A percentile compares a stretch with the other conserved stretches of the same genome.
Evolutionary conservation across 2,797 vertebrate species (phyloP).

Genomic region (Thripadectes ignobilis): DNA sequence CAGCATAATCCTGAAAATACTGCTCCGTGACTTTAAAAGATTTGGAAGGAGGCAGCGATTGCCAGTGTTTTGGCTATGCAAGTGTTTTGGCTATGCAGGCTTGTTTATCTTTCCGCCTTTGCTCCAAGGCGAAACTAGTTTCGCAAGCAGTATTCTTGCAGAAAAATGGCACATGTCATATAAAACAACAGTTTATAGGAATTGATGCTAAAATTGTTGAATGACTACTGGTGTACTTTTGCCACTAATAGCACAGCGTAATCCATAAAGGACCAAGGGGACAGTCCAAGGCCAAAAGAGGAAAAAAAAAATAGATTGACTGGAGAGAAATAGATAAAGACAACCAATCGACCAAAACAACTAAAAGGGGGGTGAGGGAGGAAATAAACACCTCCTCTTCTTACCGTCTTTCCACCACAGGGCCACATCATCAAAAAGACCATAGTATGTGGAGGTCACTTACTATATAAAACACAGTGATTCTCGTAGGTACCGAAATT

Average conservation of each 20-base stretch:
- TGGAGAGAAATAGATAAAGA: neutral
- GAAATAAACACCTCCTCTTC: neutral
- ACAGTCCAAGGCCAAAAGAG: constrained; percentile 29
- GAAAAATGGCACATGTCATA: constrained; percentile 77
- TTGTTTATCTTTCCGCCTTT: constrained; percentile 82
- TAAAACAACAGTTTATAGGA: constrained; percentile 75
- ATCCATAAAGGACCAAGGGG: constrained; percentile 32
- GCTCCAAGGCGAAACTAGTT: constrained; percentile 80
- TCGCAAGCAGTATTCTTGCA: constrained; percentile 78
- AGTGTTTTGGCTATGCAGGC: constrained; percentile 76
- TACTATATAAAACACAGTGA: constrained; percentile 17
- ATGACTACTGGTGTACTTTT: constrained; percentile 68
- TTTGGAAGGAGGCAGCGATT: constrained; percentile 75
- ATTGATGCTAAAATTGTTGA: constrained; percentile 73
- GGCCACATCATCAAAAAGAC: neutral
- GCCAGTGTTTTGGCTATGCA: constrained; percentile 78
- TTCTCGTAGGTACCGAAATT: constrained; percentile 2
- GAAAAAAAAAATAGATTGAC: neutral
- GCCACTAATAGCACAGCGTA: constrained; percentile 14
- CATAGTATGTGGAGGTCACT: neutral
- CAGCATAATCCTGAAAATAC: constrained; percentile 77
- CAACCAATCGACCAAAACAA: neutral
- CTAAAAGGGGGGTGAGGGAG: neutral
- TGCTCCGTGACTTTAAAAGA: constrained; percentile 77
- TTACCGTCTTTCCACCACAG: neutral